Conservation (phyloP, 2,888 invertebrate species). For the Sturmia bella region DNA sequence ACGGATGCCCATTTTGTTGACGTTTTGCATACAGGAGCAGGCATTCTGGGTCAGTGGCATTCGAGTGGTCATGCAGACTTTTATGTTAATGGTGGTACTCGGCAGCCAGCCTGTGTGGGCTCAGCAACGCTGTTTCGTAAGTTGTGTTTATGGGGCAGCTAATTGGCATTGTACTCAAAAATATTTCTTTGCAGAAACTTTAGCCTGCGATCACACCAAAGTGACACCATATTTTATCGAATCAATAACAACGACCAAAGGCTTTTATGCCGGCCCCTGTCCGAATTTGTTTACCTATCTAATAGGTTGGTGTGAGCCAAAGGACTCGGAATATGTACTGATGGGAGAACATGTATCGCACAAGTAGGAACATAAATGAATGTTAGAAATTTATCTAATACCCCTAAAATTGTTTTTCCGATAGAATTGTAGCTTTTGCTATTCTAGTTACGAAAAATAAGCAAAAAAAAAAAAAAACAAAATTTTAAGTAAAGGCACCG, state of each 20-base stretch:
- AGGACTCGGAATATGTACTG: slow-evolving; percentile 89
- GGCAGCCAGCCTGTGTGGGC: slow-evolving; percentile 92
- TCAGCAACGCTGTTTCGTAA: slow-evolving; percentile 91
- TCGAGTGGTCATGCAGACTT: slow-evolving; percentile 94
- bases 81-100: slow-evolving; percentile 93
- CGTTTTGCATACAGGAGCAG: slow-evolving; percentile 92
- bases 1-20: slow-evolving; percentile 92
- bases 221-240: slow-evolving; percentile 95
- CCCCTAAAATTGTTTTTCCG: not conserved
- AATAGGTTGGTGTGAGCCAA: slow-evolving; percentile 91
- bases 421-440: not conserved
- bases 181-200: slow-evolving; percentile 85
- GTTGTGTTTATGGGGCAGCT: slow-evolving; percentile 75
- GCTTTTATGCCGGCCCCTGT: slow-evolving; percentile 94
- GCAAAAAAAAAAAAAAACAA: too few species aligned
- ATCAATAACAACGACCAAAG: slow-evolving; percentile 89
- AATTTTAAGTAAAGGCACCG: too few species aligned
- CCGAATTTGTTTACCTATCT: slow-evolving; percentile 91
- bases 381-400: not conserved
- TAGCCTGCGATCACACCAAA: slow-evolving; percentile 94
- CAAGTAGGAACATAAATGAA: slow-evolving; percentile 84
- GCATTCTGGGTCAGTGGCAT: slow-evolving; percentile 94
- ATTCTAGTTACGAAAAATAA: too few species aligned
- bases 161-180: not conserved
- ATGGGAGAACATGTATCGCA: slow-evolving; percentile 93